phyloP scores from a whole-genome alignment of 2,797 vertebrate species.

The Intellagama lesueurii region DNA sequence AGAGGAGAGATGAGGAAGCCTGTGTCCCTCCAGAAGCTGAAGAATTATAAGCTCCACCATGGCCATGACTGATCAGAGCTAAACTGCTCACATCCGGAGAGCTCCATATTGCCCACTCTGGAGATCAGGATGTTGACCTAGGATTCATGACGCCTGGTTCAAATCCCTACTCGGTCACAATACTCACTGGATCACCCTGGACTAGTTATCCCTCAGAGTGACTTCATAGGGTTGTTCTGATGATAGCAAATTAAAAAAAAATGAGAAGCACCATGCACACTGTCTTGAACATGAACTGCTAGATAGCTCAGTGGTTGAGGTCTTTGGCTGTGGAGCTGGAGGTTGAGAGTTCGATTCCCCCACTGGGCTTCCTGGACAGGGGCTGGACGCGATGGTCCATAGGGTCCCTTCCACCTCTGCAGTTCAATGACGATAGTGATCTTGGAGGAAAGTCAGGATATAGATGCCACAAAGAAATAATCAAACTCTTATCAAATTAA shows the following conservation, averaged over 20 bases:
- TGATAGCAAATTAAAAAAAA: not conserved
- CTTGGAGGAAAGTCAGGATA: not conserved
- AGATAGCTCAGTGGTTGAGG: no score
- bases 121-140: not conserved
- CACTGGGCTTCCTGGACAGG: no score
- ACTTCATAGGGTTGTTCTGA: not conserved
- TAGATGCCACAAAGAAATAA: not conserved
- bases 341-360: no score
- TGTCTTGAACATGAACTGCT: not conserved
- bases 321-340: no score
- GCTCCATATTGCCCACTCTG: not conserved
- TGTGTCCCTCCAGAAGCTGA: not conserved
- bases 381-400: no score
- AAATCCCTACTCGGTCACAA: not conserved
- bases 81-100: not conserved
- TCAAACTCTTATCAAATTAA: not conserved
- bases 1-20: not conserved
- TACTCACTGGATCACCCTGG: not conserved
- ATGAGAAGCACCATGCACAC: not conserved
- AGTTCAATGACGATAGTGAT: no score
- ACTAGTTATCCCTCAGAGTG: not conserved
- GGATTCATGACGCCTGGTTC: no score
- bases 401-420: no score
- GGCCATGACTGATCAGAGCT: no score
- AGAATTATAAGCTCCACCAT: not conserved